A percentile compares a stretch with the other conserved stretches of the same genome.
Conservation (phyloP, 2,888 invertebrate genomes). For the Marasmarcha lunaedactyla region DNA sequence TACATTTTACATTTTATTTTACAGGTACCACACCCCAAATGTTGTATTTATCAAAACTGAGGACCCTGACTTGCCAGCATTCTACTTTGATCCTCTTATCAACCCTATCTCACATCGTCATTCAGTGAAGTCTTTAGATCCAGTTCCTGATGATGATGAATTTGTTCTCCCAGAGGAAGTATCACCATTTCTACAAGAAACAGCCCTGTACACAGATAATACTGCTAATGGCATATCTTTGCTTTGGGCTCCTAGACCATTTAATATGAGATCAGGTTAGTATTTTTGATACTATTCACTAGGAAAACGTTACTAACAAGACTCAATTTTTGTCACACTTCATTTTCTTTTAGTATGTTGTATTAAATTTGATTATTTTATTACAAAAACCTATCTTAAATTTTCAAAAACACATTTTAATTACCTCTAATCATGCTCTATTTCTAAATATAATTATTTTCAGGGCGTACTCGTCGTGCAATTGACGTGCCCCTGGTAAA, state of each 20-base stretch:
- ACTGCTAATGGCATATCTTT: conserved; percentile 98
- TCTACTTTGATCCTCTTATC: conserved; percentile 99
- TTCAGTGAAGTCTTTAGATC: conserved; percentile 86
- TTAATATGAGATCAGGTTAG: conserved; percentile 90
- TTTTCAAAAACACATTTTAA: too few relatives aligned
- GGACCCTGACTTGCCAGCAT: conserved; percentile 99
- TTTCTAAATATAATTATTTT: too few relatives aligned
- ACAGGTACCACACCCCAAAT: conserved; percentile 99
- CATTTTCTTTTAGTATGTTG: too few relatives aligned
- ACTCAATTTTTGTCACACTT: too few relatives aligned
- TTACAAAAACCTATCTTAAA: too few relatives aligned
- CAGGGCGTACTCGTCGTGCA: conserved; percentile 90
- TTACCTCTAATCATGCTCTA: too few relatives aligned
- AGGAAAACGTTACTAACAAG: background rate
- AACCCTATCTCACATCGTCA: conserved; percentile 98
- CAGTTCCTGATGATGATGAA: conserved; percentile 93
- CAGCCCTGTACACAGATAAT: conserved; percentile 97
- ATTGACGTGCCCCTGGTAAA: conserved; percentile 98
- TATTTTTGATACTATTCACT: background rate
- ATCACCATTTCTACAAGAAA: conserved; percentile 93
- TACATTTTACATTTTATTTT: too few relatives aligned
- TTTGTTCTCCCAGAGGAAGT: conserved; percentile 92
- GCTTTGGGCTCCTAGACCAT: conserved; percentile 98
- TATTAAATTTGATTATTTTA: too few relatives aligned
- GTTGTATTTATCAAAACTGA: conserved; percentile 99